Evolutionary conservation across 1,140 invertebrate genomes (phyloP), one percentile per base, ranked within the genome.

Genomic region (Chironomus tepperi): DNA sequence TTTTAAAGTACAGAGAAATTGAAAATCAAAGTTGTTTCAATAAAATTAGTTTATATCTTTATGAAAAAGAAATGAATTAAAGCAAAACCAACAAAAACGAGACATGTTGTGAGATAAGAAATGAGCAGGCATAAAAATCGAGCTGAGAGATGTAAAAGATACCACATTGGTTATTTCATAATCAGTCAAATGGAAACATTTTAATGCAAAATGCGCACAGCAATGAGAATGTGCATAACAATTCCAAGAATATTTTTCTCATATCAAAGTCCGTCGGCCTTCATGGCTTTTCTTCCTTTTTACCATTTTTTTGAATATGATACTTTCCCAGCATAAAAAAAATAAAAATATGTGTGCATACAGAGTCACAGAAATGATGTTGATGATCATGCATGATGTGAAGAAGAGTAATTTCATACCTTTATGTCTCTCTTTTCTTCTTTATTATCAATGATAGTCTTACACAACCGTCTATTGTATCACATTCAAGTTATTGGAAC

Each of bases 401-500:
- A 73, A 73, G 9, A 9, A 73, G 42, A 16, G 12, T 42, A 42
- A 73, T 43, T 21, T 19, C 12, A 73, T 73, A 18, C 7, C 16
- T 57, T 43, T 43, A 24, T 34, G 24, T 34, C 24, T 34, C 24
- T 34, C 5, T 34, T 57, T 12, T n/a, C 15, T 57, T 42, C 16
- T 73, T 70, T 67, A 67, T 65, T 76, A 76, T 73, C 74, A 73
- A 2, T 34, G 24, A 34, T 34, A 34, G 70, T 76, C 76, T 76
- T 57, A 75, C 65, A 70, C n/a, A 80, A 80, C 42, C 24, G 24
- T 34, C 83, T 83, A 73, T 83, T 83, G 24, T 82, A 81, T 18
- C 65, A 5, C 65, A 9, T 82, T 64, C 79, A 42, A 85, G 81
- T 78, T 88, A 86, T 77, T 91, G 89, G 88, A 86, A 87, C 78